These are phyloP conservation scores for Drosophila pseudoobscura DNA, from an alignment of 1,140 invertebrate genomes.

Conservation along the genomic window DNA sequence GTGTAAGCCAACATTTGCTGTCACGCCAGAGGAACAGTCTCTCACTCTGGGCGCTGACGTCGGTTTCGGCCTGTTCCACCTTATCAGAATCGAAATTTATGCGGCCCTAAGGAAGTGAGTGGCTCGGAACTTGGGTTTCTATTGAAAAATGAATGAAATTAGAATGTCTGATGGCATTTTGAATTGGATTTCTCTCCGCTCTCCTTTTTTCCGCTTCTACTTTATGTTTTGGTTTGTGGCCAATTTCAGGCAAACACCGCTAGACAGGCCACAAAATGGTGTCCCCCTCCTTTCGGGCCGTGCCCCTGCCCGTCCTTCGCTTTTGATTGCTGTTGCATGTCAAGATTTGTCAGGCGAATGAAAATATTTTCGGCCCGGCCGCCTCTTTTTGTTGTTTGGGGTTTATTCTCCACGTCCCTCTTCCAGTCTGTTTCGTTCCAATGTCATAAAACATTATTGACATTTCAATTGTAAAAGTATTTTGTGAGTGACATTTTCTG, in stretches of 20 bases:
- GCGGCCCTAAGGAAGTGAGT: slow-evolving; percentile 48
- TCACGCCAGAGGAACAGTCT: background rate
- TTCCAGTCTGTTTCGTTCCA: slow-evolving; percentile 50
- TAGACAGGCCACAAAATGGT: slow-evolving; percentile 77
- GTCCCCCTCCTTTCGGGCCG: slow-evolving; percentile 12
- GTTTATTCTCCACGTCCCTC: slow-evolving; percentile 12
- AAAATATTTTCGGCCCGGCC: slow-evolving; percentile 56
- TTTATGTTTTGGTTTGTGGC: slow-evolving; percentile 52
- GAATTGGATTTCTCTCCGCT: slow-evolving; percentile 65
- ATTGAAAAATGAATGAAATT: slow-evolving; percentile 82
- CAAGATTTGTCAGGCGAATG: slow-evolving; percentile 72
- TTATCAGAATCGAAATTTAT: slow-evolving; percentile 71
- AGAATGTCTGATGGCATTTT: slow-evolving; percentile 80
- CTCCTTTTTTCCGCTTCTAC: slow-evolving; percentile 30
- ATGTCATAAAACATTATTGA: slow-evolving; percentile 79
- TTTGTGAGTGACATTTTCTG: slow-evolving; percentile 59
- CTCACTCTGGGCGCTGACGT: background rate
- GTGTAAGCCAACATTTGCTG: background rate
- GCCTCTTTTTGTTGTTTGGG: background rate
- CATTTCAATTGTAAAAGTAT: slow-evolving; percentile 75
- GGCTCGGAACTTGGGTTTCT: slow-evolving; percentile 60
- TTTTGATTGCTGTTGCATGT: slow-evolving; percentile 77
- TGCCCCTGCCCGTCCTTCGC: slow-evolving; percentile 20
- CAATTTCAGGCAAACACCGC: slow-evolving; percentile 75
- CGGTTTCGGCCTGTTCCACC: slow-evolving; percentile 41